phyloP scores from a whole-genome alignment of 2,888 invertebrate species.

The Noctuana brunneofusca region DNA sequence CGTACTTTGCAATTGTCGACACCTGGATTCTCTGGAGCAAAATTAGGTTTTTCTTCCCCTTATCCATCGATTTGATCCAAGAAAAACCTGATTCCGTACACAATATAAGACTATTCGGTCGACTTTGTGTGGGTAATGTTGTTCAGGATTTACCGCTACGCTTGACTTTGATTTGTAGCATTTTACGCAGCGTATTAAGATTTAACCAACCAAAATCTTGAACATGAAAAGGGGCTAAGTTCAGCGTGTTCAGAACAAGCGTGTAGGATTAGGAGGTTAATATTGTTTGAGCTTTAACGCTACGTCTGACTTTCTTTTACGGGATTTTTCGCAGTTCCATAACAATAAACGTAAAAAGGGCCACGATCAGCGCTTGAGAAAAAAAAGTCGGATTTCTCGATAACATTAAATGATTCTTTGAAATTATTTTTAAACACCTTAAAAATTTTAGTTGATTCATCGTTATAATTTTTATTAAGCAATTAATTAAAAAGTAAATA shows the following conservation, averaged over 20 bases:
- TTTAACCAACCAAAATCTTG: background rate
- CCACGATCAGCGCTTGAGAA: too few relatives aligned
- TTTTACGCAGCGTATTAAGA: background rate
- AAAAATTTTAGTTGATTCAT: too few relatives aligned
- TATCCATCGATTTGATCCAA: constrained; percentile 33
- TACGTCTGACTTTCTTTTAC: background rate
- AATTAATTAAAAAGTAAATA: too few relatives aligned
- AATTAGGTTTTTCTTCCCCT: constrained; percentile 39
- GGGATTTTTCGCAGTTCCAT: background rate
- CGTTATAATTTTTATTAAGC: too few relatives aligned
- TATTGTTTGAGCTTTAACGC: background rate
- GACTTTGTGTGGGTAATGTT: constrained; percentile 14
- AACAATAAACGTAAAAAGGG: background rate
- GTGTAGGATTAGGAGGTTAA: background rate
- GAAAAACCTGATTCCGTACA: constrained; percentile 21
- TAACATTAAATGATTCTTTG: too few relatives aligned
- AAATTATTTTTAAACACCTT: too few relatives aligned
- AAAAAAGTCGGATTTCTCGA: too few relatives aligned
- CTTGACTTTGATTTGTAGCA: background rate
- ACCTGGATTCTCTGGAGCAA: constrained; percentile 35
- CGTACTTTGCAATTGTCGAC: constrained; percentile 35
- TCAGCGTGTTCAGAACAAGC: background rate
- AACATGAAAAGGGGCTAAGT: background rate
- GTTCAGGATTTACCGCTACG: background rate
- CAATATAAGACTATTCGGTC: constrained; percentile 19